Evolutionary conservation across 2,797 vertebrate species (phyloP), one percentile per base, ranked within the genome.

Genomic region (Sylvia borin): DNA sequence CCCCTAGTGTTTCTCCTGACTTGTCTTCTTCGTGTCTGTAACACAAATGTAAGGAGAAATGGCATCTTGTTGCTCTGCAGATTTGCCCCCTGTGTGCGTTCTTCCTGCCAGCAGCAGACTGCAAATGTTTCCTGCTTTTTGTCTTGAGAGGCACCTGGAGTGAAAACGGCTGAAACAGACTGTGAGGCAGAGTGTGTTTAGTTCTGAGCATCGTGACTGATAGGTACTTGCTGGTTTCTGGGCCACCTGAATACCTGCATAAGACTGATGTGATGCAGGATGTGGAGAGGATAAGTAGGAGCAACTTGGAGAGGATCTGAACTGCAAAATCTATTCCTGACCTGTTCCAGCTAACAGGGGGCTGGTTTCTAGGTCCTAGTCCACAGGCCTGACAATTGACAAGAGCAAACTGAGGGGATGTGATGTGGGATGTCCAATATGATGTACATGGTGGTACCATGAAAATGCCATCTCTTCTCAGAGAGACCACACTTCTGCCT

Each of bases 71-170:
- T 50, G 20, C 64, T 79, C 32, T 54, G 48, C 67, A 88, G 74
- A 66, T 90, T 84, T 90, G n/a, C 50, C 77, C 74, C 77, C 24
- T 50, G 71, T 76, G 94, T 67, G 66, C 58, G 18, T 65, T 96
- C 80, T 73, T 90, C 90, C 83, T 90, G 45, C 85, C 50, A 73
- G 67, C 77, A 54, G 64, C 9, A 88, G 61, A 83, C 72, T 86
- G 88, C 51, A 88, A 50, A 81, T 78, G 29, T 88, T 75, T 75
- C 74, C 76, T 90, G 73, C 62, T 78, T 94, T 95, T 88, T 78
- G 71, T 71, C 70, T 22, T n/a, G 60, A 73, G 81, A 85, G 70
- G 40, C 76, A 48, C 42, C 45, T 6, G 20, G 43, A 76, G 60
- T n/a, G 71, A 89, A 87, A 92, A 67, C 6, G 2, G 17, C 53